Base-by-base conservation (phyloP, 2,888 invertebrate genomes). In the Lutraria lutraria region DNA sequence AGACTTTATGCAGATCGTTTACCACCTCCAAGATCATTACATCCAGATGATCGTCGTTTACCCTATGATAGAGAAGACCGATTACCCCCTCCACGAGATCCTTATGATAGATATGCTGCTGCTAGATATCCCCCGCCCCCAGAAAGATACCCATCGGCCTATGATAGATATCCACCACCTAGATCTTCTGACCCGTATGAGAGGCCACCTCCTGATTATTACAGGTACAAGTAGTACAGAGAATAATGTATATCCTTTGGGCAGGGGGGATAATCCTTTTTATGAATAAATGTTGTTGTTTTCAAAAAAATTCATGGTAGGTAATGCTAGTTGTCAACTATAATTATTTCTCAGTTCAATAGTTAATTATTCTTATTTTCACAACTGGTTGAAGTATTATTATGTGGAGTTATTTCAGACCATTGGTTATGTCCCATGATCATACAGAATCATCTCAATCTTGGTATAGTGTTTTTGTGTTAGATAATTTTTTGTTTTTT, bases 111-210 rank as follows among this genome's bases (percentile, higher is more conserved):
- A 85, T 89, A 89, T 16, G 84, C 92, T 80, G 92, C 93, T 15
- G 90, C 93, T 21, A 87, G 93, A n/a, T 91, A 93, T 29, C 88
- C 92, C 4, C 88, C 92, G 25, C 92, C 82, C 21, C 63, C 63
- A 53, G 88, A 86, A 43, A 89, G 89, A 56, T 93, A 93, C 54
- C 76, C 76, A 6, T 79, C 85, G 63, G 85, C 85, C 80, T 72
- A 93, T 79, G 93, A 95, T 83, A 88, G 93, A 34, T 92, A 94
- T 82, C 90, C 93, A 34, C 92, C 93, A 56, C 93, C 93, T 13
- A 90, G 93, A 81, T 83, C 94, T 34, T 68, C 94, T 81, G 95
- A 95, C 83, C 93, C 95, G 0, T 95, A 95, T 87, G 94, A 95
- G 85, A 91, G 93, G 60, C 94, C 94, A 15, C 93, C 94, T 80